Evolutionary conservation across 2,888 invertebrate species (phyloP), one percentile per base, ranked within the genome.

Genomic region (Ochropleura leucogaster): DNA sequence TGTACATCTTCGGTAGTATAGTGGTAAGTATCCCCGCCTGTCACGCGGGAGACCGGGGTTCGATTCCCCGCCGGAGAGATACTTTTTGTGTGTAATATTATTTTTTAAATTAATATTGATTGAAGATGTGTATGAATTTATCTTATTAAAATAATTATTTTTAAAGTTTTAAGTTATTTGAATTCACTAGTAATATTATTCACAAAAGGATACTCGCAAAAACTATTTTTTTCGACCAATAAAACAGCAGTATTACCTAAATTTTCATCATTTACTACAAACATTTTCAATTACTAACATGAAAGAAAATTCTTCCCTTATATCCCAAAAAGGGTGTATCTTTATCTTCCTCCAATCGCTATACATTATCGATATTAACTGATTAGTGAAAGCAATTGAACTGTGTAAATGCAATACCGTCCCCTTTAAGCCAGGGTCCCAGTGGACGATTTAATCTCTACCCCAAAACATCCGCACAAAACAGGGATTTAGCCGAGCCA

Each of bases 1-100:
- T 0, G 0, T 2, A 72, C 4, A 53, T 96, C 96, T 94, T 95
- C 96, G 96, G 96, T 96, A 96, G 96, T 96, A 96, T 96, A 96
- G 96, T 96, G 96, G 96, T 96, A 83, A 96, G 96, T 96, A 96
- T 96, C 96, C 96, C 96, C 96, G 96, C 96, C 96, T 96, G 96
- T 96, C 96, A 96, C 96, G 96, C 96, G 96, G 96, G 96, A 96
- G 96, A 87, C 87, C 88, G 87, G 88, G 87, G 88, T 88, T 87
- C 87, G 87, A 88, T 87, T 87, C 88, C 88, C 87, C 88, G 87
- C 88, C 88, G 88, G 88, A 88, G 88, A 87, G 87, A 78, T 18
- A 30, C 46, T 80, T 84, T 84, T 83, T 84, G 57, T 0, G 0
- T 46, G 14, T 12, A 0, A 9, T 40, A 16, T 14, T 12, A 7